A percentile compares a stretch with the other conserved stretches of the same genome.
phyloP scores from a whole-genome alignment of 2,797 vertebrate species.

The Danionella dracula region DNA sequence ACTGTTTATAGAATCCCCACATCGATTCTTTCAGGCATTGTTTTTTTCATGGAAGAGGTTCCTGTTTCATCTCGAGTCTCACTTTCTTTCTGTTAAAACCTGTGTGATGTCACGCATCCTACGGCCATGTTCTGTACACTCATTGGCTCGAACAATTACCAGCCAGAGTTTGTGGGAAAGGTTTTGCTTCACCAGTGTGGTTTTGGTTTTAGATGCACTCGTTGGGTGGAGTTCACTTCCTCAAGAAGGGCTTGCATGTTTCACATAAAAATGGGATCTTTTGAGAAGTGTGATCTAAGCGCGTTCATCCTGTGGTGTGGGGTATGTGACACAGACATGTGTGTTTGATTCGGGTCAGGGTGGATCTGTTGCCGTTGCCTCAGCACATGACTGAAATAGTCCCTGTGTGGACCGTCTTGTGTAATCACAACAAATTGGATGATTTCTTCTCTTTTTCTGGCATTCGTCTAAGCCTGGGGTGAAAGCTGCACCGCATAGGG shows the following conservation, averaged over 20 bases:
- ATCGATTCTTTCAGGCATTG: no score
- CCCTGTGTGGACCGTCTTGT: background rate
- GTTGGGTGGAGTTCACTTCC: conserved; percentile 59
- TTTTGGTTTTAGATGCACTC: conserved; percentile 48
- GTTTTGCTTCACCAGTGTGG: background rate
- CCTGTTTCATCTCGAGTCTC: no score
- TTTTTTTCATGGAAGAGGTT: no score
- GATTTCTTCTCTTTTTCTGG: background rate
- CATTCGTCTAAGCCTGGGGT: conserved; percentile 4
- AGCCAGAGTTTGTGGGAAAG: background rate
- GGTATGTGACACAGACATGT: background rate
- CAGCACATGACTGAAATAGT: background rate
- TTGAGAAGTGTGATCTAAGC: conserved; percentile 9
- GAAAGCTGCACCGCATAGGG: conserved; percentile 9
- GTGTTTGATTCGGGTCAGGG: conserved; percentile 7
- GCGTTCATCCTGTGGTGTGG: conserved; percentile 11
- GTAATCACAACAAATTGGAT: background rate
- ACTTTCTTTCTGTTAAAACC: no score
- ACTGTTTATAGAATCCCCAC: no score
- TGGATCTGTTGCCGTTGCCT: conserved; percentile 10
- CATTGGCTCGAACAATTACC: no score
- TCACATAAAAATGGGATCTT: background rate
- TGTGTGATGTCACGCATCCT: no score
- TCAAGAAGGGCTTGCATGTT: conserved; percentile 38
- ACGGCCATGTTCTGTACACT: no score